Conservation (phyloP, 2,797 vertebrate genomes). For the Leptatherina wallacei region DNA sequence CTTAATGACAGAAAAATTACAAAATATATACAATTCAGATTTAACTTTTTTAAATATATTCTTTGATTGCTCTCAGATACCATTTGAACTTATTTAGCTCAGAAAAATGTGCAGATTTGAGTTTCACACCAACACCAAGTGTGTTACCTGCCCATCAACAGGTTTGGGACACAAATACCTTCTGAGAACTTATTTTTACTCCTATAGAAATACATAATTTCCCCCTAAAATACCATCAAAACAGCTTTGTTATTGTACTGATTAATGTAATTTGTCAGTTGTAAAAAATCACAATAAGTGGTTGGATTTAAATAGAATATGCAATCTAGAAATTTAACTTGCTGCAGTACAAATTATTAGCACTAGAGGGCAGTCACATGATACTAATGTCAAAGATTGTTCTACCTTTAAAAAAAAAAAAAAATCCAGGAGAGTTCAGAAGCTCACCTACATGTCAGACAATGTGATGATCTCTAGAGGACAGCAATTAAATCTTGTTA, state of each 20-base stretch:
- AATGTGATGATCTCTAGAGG: background rate
- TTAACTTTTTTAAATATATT: background rate
- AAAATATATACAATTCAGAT: no score
- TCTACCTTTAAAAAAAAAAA: no score
- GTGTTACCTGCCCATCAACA: background rate
- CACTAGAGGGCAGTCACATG: conserved; percentile 38
- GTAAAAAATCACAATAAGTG: no score
- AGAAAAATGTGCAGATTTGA: background rate
- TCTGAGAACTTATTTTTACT: no score
- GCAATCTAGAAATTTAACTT: no score
- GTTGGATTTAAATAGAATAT: no score
- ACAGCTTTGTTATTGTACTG: no score
- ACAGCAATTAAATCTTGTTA: background rate
- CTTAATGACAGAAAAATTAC: background rate
- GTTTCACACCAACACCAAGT: no score
- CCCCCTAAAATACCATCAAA: no score
- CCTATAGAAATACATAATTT: no score
- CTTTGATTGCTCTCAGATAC: background rate
- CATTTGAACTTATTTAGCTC: background rate
- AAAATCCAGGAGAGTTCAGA: background rate
- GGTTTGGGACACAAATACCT: background rate
- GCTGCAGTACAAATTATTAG: conserved; percentile 2
- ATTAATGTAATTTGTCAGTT: no score
- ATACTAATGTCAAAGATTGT: no score
- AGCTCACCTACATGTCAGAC: background rate